Base-by-base conservation (phyloP, 2,797 vertebrate species). In the Esox lucius region DNA sequence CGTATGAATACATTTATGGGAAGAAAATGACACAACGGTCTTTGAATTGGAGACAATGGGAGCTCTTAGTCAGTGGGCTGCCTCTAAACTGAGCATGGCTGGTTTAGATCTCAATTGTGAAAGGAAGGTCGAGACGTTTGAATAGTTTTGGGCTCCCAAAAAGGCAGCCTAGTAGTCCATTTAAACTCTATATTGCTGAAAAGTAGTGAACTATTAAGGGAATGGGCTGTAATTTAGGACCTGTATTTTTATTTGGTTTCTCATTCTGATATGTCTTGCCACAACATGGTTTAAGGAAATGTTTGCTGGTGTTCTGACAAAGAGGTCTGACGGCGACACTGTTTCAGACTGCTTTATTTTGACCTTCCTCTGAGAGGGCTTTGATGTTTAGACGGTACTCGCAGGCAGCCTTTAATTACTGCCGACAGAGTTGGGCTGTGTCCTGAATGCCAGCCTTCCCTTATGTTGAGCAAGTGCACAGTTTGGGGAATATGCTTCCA, bases 21-120 rank as follows among this genome's bases (percentile, higher is more conserved):
- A 75, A 33, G 72, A 56, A 72, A 75, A 68, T 64, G 11, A 78
- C 83, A 93, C 91, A 91, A 90, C 85, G 82, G 80, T 6, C 79
- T 79, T 91, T 81, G 75, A 70, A 75, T 35, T 66, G 35, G 65
- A 76, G 80, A 92, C 90, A 92, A 89, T 78, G 80, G 42, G 80
- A 26, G 72, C 88, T 83, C 89, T 91, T 91, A 24, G 56, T 61
- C 87, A 91, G 74, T 71, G 76, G 65, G 22, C 66, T 42, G 69
- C 56, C 22, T 61, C 22, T 24, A 61, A 12, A 11, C 69, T 19
- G 42, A 51, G 5, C n/a, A 64, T 17, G 28, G 17, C 64, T 31
- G 31, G 64, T 16, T 66, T 66, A 16, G 16, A 66, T 31, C 31
- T 61, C 16, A 61, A 61, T 61, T 61, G n/a, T 61, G 56, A 61